phyloP scores from a whole-genome alignment of 2,113 vertebrate species.

The Pseudorectes ferrugineus region DNA sequence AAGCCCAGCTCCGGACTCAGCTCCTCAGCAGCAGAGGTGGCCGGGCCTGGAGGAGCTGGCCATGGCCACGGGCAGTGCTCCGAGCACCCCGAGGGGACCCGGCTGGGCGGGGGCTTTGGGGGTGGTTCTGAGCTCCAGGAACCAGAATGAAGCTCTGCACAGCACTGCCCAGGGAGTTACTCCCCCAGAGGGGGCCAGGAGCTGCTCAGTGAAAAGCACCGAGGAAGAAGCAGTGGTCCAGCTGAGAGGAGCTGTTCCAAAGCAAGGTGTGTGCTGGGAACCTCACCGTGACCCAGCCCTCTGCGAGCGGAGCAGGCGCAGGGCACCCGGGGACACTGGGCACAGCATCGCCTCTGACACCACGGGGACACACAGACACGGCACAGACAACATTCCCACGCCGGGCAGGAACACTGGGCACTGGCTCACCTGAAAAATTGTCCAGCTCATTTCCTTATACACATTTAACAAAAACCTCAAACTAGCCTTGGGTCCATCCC shows the following conservation, averaged over 20 bases:
- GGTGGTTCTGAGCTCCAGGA: fast-evolving
- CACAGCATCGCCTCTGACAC: background rate
- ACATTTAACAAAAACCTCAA: background rate
- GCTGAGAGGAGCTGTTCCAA: background rate
- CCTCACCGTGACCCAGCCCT: fast-evolving
- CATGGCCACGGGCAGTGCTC: fast-evolving
- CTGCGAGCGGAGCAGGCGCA: fast-evolving
- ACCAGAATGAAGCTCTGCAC: fast-evolving
- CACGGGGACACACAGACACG: fast-evolving
- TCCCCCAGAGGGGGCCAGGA: background rate
- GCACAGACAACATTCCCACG: background rate
- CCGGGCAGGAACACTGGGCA: background rate
- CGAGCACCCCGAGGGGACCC: fast-evolving
- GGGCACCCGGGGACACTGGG: background rate
- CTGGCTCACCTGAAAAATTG: fast-evolving
- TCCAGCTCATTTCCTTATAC: background rate
- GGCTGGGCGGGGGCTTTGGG: fast-evolving
- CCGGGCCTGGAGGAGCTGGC: fast-evolving
- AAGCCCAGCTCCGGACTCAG: background rate
- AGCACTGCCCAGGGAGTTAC: fast-evolving
- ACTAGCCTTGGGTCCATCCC: no score
- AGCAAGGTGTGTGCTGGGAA: fast-evolving
- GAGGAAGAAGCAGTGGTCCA: background rate
- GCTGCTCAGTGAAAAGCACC: background rate
- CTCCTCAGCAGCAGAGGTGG: background rate